phyloP scores from a whole-genome alignment of 2,113 vertebrate species.

The Tragulus kanchil region DNA sequence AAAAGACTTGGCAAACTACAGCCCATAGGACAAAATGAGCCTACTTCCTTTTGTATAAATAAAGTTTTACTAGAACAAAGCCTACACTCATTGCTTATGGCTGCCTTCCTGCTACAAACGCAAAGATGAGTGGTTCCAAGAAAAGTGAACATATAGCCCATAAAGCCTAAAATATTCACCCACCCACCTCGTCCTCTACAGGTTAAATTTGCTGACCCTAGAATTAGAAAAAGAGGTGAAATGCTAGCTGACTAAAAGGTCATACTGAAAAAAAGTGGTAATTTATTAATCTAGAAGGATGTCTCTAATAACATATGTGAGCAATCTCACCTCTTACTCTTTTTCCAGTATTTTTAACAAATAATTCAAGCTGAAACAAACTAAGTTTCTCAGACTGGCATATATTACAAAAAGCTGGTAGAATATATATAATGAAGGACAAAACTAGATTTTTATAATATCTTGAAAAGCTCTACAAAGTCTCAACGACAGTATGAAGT shows the following conservation, averaged over 20 bases:
- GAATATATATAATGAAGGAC: not conserved
- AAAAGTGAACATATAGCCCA: not conserved
- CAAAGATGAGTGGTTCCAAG: not conserved
- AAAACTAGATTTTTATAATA: conserved; percentile 15
- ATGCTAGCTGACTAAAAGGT: not conserved
- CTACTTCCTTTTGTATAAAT: not conserved
- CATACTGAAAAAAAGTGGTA: not conserved
- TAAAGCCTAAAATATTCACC: not conserved
- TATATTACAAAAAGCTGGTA: not conserved
- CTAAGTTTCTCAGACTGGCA: not conserved
- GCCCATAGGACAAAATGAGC: not conserved
- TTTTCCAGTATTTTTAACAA: not conserved
- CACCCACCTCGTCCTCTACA: not conserved
- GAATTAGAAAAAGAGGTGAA: not conserved
- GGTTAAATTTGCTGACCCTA: not conserved
- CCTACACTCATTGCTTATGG: not conserved
- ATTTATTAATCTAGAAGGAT: not conserved
- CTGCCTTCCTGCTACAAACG: not conserved
- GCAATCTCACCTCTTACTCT: not conserved
- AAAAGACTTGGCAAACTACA: not conserved
- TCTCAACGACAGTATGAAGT: not conserved
- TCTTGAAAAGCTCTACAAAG: not conserved
- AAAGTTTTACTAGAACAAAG: not conserved
- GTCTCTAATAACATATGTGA: not conserved
- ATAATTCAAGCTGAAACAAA: conserved; percentile 35